Base-by-base conservation (phyloP, 2,113 vertebrate genomes). In the Aldabrachelys gigantea region DNA sequence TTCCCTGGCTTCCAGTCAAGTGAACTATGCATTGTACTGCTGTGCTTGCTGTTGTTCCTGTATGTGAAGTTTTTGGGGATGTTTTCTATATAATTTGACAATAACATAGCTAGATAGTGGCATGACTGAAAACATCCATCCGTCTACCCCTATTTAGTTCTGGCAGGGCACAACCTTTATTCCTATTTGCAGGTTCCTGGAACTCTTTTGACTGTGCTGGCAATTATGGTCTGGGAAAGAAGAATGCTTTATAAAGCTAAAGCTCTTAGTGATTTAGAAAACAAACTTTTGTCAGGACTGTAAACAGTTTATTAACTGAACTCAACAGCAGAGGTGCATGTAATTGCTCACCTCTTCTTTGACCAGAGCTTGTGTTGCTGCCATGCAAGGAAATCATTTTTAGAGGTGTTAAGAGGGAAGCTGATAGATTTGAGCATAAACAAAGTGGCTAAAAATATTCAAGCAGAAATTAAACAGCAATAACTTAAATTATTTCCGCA, bases 381-480 rank as follows among this genome's bases (percentile, higher is more conserved):
- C 65, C 44, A 21, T 11, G 49, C 72, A 84, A 86, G 50, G 85
- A 91, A 91, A 65, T 57, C 27, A 19, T 82, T 31, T 21, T 79
- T 80, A 50, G 6, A 21, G 56, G 41, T 59, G 14, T 31, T 44
- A 49, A 29, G 57, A 4, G 24, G 80, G 54, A 88, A 75, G 59
- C 47, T 38, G 44, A 89, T 44, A 52, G 85, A 84, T 44, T 17
- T 47, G 38, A 92, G 84, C 4, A 12, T 8, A 82, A 75, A 22
- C 89, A 50, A 59, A 88, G 31, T 2, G 53, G 29, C 41, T 88
- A 92, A 93, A 81, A 87, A 65, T 16, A 69, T 76, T 50, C 76
- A 44, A 84, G 54, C 44, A 79, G 81, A 95, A 95, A 96, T 94
- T 19, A 82, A 94, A 83, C 22, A 82, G 31, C 82, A 83, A 38